Percentiles rank a stretch among this genome's conserved stretches.
These are phyloP conservation scores for Peucedramus taeniatus DNA, from an alignment of 2,113 vertebrate genomes.

Conservation along the genomic window DNA sequence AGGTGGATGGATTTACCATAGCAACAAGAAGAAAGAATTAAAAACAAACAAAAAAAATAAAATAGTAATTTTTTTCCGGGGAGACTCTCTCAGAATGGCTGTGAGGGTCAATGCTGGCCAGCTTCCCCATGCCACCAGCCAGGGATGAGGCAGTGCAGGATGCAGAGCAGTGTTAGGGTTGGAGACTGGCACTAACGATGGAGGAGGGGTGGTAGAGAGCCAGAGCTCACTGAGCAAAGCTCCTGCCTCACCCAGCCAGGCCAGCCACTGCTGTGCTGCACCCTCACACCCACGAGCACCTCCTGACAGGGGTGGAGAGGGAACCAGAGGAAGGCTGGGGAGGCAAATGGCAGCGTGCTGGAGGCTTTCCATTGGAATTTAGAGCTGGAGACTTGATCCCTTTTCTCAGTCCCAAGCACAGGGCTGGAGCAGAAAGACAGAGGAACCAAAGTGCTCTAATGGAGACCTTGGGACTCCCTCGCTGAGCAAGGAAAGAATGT, in stretches of 20 bases:
- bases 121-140: accelerated
- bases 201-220: not conserved
- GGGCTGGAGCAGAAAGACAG: not conserved
- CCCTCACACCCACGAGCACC: accelerated
- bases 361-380: not conserved
- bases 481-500: not conserved
- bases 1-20: not conserved
- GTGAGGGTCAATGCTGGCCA: not conserved
- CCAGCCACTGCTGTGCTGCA: accelerated
- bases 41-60: not conserved
- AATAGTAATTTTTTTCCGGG: accelerated
- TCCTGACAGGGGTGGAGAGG: accelerated
- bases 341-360: accelerated
- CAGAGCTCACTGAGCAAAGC: not conserved
- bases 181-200: accelerated
- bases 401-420: not conserved
- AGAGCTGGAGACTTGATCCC: not conserved
- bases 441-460: not conserved
- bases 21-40: not conserved
- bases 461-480: not conserved
- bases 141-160: not conserved
- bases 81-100: not conserved
- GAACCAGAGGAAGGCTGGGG: not conserved
- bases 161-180: not conserved
- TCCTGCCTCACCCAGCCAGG: not conserved